phyloP scores from a whole-genome alignment of 2,113 vertebrate genomes.

The Pterocles burchelli region DNA sequence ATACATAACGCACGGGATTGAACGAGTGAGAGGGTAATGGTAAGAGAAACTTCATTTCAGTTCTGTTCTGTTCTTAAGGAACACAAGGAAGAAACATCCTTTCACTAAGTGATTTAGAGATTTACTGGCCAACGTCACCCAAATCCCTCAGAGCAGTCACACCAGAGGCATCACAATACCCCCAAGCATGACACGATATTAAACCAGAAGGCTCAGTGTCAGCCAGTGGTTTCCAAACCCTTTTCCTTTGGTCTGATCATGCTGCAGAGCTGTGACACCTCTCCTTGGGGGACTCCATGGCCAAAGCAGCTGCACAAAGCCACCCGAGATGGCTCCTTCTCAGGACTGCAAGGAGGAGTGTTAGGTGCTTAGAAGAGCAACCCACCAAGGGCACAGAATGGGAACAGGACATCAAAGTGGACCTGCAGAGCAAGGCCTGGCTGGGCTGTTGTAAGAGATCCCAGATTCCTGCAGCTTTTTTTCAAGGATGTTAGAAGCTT shows the following conservation, averaged over 20 bases:
- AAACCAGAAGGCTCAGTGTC: neutral
- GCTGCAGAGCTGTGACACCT: neutral
- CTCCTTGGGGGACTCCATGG: neutral
- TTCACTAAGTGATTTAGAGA: neutral
- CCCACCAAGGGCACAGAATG: neutral
- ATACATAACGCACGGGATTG: neutral
- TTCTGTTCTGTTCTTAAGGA: neutral
- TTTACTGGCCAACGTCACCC: neutral
- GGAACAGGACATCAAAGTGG: neutral
- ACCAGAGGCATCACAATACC: neutral
- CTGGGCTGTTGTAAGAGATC: neutral
- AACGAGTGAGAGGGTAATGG: neutral
- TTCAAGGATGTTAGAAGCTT: neutral
- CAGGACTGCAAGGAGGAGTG: neutral
- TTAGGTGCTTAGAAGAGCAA: neutral
- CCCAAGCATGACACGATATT: neutral
- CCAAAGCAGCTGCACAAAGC: neutral
- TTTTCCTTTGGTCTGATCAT: neutral
- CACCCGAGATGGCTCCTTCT: neutral
- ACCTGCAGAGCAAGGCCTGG: neutral
- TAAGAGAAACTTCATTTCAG: neutral
- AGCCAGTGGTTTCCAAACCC: neutral
- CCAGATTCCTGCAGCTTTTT: neutral
- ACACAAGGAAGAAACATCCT: neutral
- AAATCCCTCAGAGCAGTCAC: neutral